Percentiles rank a stretch among this genome's conserved stretches.
Evolutionary conservation across 2,113 vertebrate genomes (phyloP).

Genomic region (Uria aalge): DNA sequence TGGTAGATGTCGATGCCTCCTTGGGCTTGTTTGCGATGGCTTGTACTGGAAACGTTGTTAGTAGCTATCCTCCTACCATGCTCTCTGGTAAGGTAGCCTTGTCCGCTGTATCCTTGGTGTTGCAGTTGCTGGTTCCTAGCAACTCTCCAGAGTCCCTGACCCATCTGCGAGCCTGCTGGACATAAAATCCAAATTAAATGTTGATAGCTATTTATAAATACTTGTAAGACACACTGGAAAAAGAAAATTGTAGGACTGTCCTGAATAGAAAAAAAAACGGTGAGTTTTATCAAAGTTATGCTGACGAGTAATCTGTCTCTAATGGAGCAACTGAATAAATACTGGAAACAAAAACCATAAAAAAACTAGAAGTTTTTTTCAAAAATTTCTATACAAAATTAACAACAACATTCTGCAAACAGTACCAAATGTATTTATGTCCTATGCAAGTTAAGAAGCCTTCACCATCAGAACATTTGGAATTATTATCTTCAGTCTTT

Average conservation of each 20-base stretch:
- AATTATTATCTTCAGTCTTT: neutral
- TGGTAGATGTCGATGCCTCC: constrained; percentile 91
- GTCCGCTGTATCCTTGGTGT: constrained; percentile 84
- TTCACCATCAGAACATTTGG: neutral
- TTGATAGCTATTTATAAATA: neutral
- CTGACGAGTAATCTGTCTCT: neutral
- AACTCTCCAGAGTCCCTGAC: constrained; percentile 97
- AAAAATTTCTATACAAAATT: neutral
- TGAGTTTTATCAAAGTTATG: neutral
- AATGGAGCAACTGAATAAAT: neutral
- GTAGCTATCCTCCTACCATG: constrained; percentile 75
- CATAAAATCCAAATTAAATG: constrained; percentile 26
- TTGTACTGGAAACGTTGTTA: constrained; percentile 46
- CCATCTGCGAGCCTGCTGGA: constrained; percentile 87
- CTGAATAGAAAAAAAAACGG: neutral
- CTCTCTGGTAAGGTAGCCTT: constrained; percentile 76
- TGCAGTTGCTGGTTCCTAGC: constrained; percentile 94
- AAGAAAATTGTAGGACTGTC: neutral
- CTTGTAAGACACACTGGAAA: neutral
- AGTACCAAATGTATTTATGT: neutral
- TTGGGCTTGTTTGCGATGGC: constrained; percentile 81
- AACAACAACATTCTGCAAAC: neutral
- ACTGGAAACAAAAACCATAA: neutral
- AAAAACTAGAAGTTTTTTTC: neutral
- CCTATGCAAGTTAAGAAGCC: neutral